These are phyloP conservation scores for Turnix velox DNA, from an alignment of 2,113 vertebrate species.

Conservation along the genomic window DNA sequence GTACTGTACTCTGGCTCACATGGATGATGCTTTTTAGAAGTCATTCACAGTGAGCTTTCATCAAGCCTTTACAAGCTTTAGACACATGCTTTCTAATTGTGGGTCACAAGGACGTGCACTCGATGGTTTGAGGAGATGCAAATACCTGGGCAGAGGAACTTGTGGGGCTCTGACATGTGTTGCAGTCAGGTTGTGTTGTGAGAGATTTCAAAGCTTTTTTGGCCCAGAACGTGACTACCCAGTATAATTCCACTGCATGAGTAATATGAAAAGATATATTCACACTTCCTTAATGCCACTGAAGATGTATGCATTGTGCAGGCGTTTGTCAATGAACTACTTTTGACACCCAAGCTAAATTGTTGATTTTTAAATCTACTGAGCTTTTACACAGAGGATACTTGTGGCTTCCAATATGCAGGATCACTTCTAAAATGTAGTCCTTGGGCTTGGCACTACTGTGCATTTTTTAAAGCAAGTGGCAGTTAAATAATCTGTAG, in stretches of 20 bases:
- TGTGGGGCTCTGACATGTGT: slow-evolving; percentile 52
- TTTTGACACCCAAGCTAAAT: slow-evolving; percentile 41
- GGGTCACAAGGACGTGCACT: slow-evolving; percentile 53
- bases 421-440: slow-evolving; percentile 75
- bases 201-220: slow-evolving; percentile 15
- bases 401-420: slow-evolving; percentile 62
- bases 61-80: slow-evolving; percentile 60
- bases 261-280: slow-evolving; percentile 28
- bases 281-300: slow-evolving; percentile 1
- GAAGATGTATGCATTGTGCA: neutral
- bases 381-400: neutral
- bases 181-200: slow-evolving; percentile 55
- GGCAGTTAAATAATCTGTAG: neutral
- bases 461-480: slow-evolving; percentile 22
- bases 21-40: slow-evolving; percentile 63
- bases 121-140: slow-evolving; percentile 61
- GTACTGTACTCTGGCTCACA: slow-evolving; percentile 33
- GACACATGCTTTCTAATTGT: slow-evolving; percentile 57
- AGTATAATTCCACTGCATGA: slow-evolving; percentile 39
- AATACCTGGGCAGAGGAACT: slow-evolving; percentile 54
- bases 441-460: slow-evolving; percentile 55
- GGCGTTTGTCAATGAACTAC: neutral
- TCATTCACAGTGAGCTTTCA: slow-evolving; percentile 66
- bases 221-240: slow-evolving; percentile 32
- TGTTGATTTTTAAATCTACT: slow-evolving; percentile 47